Conservation (phyloP, 2,797 vertebrate genomes). For the Ficedula albicollis region DNA sequence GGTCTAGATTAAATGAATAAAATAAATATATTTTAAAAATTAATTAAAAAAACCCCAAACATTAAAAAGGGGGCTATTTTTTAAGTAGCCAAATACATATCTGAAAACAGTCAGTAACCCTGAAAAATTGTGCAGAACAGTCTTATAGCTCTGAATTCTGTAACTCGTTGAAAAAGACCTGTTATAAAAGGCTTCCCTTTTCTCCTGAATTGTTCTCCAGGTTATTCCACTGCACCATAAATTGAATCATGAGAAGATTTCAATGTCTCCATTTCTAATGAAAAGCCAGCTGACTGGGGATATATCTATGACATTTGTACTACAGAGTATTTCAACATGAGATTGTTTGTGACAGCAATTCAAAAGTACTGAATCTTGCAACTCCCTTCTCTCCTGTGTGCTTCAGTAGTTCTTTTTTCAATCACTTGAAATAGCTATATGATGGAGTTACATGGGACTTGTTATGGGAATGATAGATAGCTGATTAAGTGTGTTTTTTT, state of each 20-base stretch:
- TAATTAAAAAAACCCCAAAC: not conserved
- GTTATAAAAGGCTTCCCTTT: not conserved
- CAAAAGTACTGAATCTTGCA: not conserved
- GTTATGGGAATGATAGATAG: not conserved
- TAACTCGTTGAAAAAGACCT: not conserved
- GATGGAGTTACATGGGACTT: not conserved
- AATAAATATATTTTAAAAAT: not conserved
- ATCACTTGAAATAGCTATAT: constrained; percentile 8
- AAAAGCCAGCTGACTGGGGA: constrained; percentile 18
- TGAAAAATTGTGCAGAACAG: not conserved
- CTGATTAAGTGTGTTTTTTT: not conserved
- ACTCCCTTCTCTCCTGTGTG: constrained; percentile 22
- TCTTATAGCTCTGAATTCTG: not conserved
- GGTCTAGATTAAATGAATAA: not conserved
- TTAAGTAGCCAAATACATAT: not conserved
- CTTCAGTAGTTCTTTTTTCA: constrained; percentile 31
- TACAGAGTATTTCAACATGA: not conserved
- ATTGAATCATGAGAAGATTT: constrained; percentile 33
- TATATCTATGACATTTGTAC: constrained; percentile 21
- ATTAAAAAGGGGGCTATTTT: not conserved
- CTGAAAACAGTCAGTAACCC: not conserved
- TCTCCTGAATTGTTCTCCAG: not conserved
- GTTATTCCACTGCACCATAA: not conserved
- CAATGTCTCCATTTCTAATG: constrained; percentile 26
- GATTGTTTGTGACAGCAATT: constrained; percentile 50